Conservation (phyloP, 2,888 invertebrate species). For the Hyles lineata region DNA sequence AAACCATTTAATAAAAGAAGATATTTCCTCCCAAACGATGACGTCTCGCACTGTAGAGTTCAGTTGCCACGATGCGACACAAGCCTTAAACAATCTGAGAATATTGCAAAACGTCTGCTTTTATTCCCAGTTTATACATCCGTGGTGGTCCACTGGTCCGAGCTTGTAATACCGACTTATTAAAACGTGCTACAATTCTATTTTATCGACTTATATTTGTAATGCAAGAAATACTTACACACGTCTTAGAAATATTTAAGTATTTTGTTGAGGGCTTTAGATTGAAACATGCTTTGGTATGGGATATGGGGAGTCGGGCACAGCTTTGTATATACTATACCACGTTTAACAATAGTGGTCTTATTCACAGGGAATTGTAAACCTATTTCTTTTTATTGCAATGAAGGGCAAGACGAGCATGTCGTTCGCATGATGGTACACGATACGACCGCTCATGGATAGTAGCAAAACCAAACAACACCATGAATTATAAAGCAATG, state of each 20-base stretch:
- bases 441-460: no score
- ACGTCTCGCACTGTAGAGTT: not conserved
- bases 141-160: not conserved
- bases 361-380: no score
- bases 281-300: no score
- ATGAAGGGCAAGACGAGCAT: no score
- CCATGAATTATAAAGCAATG: no score
- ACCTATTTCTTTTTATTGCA: no score
- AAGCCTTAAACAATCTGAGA: constrained; percentile 32
- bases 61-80: not conserved
- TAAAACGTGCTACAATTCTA: not conserved
- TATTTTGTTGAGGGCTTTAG: not conserved
- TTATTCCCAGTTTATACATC: constrained; percentile 35
- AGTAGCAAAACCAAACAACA: no score
- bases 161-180: constrained; percentile 23
- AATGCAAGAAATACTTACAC: not conserved
- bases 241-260: not conserved
- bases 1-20: not conserved
- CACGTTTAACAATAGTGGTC: no score
- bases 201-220: not conserved
- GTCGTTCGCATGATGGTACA: no score
- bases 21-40: not conserved
- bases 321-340: no score
- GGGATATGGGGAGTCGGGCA: no score
- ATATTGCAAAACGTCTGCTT: constrained; percentile 31